A percentile compares a stretch with the other conserved stretches of the same genome.
Conservation (phyloP, 2,797 vertebrate species). For the Sebastolobus alascanus region DNA sequence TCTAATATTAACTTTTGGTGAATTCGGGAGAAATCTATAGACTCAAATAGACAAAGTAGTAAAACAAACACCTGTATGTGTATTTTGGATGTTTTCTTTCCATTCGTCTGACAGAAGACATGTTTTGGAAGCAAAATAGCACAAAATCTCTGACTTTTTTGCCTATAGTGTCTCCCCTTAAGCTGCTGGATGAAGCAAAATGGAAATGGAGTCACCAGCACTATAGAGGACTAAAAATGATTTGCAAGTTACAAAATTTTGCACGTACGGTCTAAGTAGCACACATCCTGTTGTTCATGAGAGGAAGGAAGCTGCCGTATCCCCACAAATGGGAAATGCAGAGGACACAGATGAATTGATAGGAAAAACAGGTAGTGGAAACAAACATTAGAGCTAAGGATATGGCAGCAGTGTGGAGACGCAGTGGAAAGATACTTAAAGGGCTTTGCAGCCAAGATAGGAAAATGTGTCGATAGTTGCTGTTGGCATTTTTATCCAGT, state of each 20-base stretch:
- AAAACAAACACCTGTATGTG: too few species aligned
- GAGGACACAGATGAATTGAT: conserved; percentile 54
- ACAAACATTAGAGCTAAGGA: conserved; percentile 53
- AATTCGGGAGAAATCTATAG: too few species aligned
- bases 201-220: conserved; percentile 19
- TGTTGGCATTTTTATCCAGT: not conserved
- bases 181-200: conserved; percentile 1
- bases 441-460: conserved; percentile 5
- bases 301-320: conserved; percentile 71
- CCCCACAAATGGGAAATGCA: conserved; percentile 68
- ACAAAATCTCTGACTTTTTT: too few species aligned
- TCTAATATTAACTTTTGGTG: too few species aligned
- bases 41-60: too few species aligned
- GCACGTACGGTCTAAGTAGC: conserved; percentile 51
- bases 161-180: too few species aligned
- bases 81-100: too few species aligned
- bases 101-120: too few species aligned
- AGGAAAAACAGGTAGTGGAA: conserved; percentile 70
- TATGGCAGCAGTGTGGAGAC: conserved; percentile 14
- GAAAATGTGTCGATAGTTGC: conserved; percentile 16
- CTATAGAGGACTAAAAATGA: conserved; percentile 44
- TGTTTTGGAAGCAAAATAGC: too few species aligned
- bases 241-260: conserved; percentile 51
- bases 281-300: conserved; percentile 75
- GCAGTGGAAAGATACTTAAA: conserved; percentile 38